A percentile compares a stretch with the other conserved stretches of the same genome.
Evolutionary conservation across 2,888 invertebrate species (phyloP).

Genomic region (Corythucha ciliata): DNA sequence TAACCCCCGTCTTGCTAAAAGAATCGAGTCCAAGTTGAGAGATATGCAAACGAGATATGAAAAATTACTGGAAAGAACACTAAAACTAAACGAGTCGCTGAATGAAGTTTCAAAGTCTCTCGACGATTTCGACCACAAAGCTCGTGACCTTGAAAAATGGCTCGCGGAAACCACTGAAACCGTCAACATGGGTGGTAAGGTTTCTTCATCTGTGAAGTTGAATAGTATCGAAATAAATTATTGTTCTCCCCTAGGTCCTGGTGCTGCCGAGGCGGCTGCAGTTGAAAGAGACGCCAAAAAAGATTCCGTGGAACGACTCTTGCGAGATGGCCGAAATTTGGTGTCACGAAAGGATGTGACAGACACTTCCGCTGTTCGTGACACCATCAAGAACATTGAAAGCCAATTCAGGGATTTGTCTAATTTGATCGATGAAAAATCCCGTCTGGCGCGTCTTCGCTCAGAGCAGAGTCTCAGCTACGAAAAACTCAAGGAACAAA

Average conservation of each 20-base stretch:
- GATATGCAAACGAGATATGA: conserved; percentile 79
- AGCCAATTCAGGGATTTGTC: conserved; percentile 83
- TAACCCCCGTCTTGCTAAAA: conserved; percentile 79
- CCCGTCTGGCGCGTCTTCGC: conserved; percentile 69
- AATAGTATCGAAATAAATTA: too few relatives aligned
- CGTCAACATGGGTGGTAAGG: conserved; percentile 45
- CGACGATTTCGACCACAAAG: conserved; percentile 56
- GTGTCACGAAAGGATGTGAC: conserved; percentile 79
- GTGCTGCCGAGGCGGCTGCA: conserved; percentile 54
- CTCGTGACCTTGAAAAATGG: conserved; percentile 61
- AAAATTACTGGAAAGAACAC: conserved; percentile 68
- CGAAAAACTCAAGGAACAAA: conserved; percentile 60
- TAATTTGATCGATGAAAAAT: conserved; percentile 70
- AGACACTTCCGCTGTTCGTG: conserved; percentile 71
- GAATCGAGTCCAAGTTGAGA: conserved; percentile 78
- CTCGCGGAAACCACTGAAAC: conserved; percentile 59
- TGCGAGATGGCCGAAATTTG: conserved; percentile 70
- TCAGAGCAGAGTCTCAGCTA: conserved; percentile 80
- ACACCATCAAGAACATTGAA: conserved; percentile 76
- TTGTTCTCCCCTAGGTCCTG: too few relatives aligned
- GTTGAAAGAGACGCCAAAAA: conserved; percentile 49
- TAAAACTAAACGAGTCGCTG: conserved; percentile 69
- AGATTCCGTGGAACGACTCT: conserved; percentile 62
- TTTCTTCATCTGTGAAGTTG: too few relatives aligned
- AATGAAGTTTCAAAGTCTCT: conserved; percentile 66